These are phyloP conservation scores for Aphidius ervi DNA, from an alignment of 1,140 invertebrate genomes.

Conservation along the genomic window DNA sequence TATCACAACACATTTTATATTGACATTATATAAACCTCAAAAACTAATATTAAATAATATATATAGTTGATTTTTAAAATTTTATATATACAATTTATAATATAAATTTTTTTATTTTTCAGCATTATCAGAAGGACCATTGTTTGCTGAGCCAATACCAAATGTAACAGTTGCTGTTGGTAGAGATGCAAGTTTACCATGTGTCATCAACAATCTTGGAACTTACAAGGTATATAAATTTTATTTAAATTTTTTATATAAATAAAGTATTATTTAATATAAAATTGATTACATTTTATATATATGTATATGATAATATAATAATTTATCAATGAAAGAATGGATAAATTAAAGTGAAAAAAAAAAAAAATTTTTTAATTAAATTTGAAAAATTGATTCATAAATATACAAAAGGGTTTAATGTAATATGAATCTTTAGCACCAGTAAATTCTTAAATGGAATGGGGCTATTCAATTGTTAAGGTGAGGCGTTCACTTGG, in stretches of 20 bases:
- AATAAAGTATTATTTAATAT: too few relatives aligned
- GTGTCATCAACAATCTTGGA: conserved; percentile 83
- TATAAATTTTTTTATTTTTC: conserved; percentile 38
- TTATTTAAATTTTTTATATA: background rate
- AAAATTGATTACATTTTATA: too few relatives aligned
- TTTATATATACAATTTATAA: background rate
- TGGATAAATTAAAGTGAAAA: too few relatives aligned
- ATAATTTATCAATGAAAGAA: too few relatives aligned
- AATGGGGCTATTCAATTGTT: too few relatives aligned
- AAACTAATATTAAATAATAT: too few relatives aligned
- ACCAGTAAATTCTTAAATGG: too few relatives aligned
- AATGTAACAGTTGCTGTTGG: conserved; percentile 85
- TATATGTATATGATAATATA: too few relatives aligned
- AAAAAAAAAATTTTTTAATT: background rate
- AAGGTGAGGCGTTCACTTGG: too few relatives aligned
- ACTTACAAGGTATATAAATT: conserved; percentile 69
- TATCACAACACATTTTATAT: conserved; percentile 8
- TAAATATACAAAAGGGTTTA: too few relatives aligned
- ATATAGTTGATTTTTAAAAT: background rate
- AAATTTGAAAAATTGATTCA: background rate
- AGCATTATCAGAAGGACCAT: conserved; percentile 78
- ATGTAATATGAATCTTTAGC: too few relatives aligned
- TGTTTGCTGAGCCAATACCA: conserved; percentile 81
- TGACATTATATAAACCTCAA: background rate
- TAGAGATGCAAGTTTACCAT: conserved; percentile 80